Evolutionary conservation across 2,888 invertebrate genomes (phyloP), one percentile per base, ranked within the genome.

Genomic region (Acrocera orbiculus): DNA sequence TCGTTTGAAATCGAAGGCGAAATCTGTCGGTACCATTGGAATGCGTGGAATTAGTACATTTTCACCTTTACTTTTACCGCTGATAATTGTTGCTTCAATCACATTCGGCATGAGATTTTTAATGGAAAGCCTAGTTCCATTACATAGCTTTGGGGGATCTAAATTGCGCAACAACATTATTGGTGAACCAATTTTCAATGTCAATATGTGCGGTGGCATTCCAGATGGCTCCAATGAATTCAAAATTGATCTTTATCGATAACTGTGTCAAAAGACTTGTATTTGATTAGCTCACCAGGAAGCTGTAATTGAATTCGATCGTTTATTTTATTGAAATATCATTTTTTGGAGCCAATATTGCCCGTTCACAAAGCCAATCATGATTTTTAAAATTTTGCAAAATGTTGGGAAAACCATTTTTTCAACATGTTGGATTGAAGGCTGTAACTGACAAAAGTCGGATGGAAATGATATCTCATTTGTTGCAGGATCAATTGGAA

Each of bases 11-110:
- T 42, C 30, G 31, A 53, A 43, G 32, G 47, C 46, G 33, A 44
- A 29, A 41, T 51, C 44, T 13, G 40, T 49, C 23, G 46, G 45
- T 34, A 54, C 51, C 43, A 51, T 48, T 31, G 51, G 51, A 24
- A 53, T 52, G 14, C 47, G 43, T 39, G 50, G 46, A 28, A 53
- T 42, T 11, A 45, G 38, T 20, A 48, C 44, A 24, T 32, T 17
- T 33, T 41, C 35, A 13, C 28, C 24, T 26, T 17, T 29, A 26
- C 31, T 34, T 22, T 32, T 29, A 8, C 28, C 34, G 5, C 24
- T 37, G 9, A 34, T 32, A 35, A 35, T 38, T 14, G 16, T 38
- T 11, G 38, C 30, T 24, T 16, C 33, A 4, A 38, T 32, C 3
- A 30, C 4, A 27, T 35, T 27, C 16, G 26, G 19, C 23, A 26